These are phyloP conservation scores for Melanerpes formicivorus DNA, from an alignment of 2,113 vertebrate genomes.

Conservation along the genomic window DNA sequence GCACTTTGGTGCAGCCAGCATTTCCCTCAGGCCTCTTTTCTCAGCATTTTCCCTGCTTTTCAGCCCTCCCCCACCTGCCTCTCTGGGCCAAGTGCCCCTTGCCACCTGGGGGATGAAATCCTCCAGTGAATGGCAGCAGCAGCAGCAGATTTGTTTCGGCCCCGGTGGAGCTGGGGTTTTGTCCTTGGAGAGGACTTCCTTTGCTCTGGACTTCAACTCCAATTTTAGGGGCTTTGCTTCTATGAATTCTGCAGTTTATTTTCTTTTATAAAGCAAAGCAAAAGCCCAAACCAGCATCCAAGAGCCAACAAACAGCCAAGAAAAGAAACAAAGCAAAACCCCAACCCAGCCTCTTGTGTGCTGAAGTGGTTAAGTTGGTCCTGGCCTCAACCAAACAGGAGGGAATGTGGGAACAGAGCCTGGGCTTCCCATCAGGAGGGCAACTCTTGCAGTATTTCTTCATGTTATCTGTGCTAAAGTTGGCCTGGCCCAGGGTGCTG, in stretches of 20 bases:
- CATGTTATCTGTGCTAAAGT: background rate
- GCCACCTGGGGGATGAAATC: background rate
- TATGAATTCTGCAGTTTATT: background rate
- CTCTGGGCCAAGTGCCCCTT: background rate
- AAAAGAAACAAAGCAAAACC: no score
- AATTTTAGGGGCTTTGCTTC: background rate
- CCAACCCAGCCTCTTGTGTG: background rate
- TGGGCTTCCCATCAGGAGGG: background rate
- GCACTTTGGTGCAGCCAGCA: background rate
- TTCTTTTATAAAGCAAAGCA: background rate
- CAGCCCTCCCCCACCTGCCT: background rate
- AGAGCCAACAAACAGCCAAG: no score
- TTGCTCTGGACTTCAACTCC: background rate
- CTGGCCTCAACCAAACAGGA: background rate
- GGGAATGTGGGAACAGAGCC: constrained; percentile 1
- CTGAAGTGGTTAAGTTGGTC: background rate
- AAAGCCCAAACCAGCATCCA: no score
- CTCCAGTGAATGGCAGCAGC: background rate
- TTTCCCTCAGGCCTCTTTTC: accelerated
- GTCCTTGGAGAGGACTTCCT: background rate
- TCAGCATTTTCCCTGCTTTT: background rate
- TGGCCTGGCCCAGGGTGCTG: background rate
- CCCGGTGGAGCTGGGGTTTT: background rate
- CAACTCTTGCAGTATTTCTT: background rate
- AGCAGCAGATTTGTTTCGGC: background rate